Conservation (phyloP, 1,140 invertebrate species). For the Carcinoscorpius rotundicauda region DNA sequence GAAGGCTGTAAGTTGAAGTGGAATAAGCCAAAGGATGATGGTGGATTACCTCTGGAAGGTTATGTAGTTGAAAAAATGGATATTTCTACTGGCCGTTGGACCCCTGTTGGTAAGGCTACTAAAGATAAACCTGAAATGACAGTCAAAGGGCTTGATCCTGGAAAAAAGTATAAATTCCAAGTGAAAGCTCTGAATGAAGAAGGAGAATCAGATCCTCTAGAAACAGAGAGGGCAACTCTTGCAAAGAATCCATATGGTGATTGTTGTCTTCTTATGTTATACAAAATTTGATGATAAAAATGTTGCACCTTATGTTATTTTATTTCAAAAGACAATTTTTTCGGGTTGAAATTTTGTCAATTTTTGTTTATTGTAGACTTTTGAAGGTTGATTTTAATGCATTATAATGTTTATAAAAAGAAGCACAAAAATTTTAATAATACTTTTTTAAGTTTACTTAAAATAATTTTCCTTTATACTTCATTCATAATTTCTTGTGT, state of each 20-base stretch:
- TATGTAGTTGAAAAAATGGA: conserved; percentile 92
- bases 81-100: conserved; percentile 49
- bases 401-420: background rate
- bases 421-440: conserved; percentile 4
- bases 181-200: conserved; percentile 92
- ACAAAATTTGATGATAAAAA: background rate
- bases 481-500: too few relatives aligned
- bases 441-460: background rate
- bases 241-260: conserved; percentile 93
- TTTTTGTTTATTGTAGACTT: background rate
- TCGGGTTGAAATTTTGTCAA: conserved; percentile 5
- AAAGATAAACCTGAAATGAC: conserved; percentile 72
- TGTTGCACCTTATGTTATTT: conserved; percentile 4
- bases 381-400: conserved; percentile 11
- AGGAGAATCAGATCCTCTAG: conserved; percentile 84
- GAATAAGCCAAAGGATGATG: conserved; percentile 91
- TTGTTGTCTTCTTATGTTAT: conserved; percentile 10
- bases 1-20: conserved; percentile 90
- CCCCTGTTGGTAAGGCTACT: conserved; percentile 47
- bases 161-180: conserved; percentile 87
- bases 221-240: conserved; percentile 66
- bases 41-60: conserved; percentile 76
- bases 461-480: too few relatives aligned
- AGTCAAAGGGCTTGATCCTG: conserved; percentile 77
- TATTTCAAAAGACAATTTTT: background rate